A percentile compares a stretch with the other conserved stretches of the same genome.
Evolutionary conservation across 1,140 invertebrate genomes (phyloP).

Genomic region (Bradysia coprophila): DNA sequence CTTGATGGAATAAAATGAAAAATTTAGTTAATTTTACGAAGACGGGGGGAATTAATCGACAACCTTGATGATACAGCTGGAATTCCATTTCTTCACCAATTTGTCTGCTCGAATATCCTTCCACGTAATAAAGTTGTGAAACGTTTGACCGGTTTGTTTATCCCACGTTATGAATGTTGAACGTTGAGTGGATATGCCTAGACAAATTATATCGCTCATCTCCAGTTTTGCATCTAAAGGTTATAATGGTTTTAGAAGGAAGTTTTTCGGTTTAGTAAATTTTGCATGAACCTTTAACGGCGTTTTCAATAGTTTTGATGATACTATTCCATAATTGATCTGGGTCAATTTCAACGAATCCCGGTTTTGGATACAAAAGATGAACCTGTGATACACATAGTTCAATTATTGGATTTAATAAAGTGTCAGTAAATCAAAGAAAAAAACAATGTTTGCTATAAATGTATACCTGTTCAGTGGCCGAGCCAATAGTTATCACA

Average conservation of each 20-base stretch:
- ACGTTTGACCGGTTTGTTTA: constrained; percentile 53
- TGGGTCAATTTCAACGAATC: constrained; percentile 77
- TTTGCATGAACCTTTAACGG: constrained; percentile 38
- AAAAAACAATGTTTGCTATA: too few species aligned
- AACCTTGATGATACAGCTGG: constrained; percentile 56
- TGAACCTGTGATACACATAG: constrained; percentile 38
- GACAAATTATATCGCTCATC: constrained; percentile 41
- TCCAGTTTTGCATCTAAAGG: constrained; percentile 40
- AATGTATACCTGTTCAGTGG: too few species aligned
- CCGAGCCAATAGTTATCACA: too few species aligned
- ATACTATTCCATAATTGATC: constrained; percentile 63
- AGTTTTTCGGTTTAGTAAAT: neutral
- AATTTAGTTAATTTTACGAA: neutral
- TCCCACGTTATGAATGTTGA: constrained; percentile 83
- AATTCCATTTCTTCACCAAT: constrained; percentile 71
- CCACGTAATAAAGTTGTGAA: constrained; percentile 94
- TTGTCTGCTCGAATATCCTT: constrained; percentile 72
- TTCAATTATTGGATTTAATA: constrained; percentile 7
- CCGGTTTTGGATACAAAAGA: constrained; percentile 54
- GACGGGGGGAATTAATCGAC: constrained; percentile 5
- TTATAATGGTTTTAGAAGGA: neutral
- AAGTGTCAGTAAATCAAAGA: too few species aligned
- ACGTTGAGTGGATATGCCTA: constrained; percentile 79
- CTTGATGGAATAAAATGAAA: constrained; percentile 4
- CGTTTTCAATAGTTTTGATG: constrained; percentile 40